A percentile compares a stretch with the other conserved stretches of the same genome.
phyloP scores from a whole-genome alignment of 1,140 invertebrate species.

The Platyscapa corneri region DNA sequence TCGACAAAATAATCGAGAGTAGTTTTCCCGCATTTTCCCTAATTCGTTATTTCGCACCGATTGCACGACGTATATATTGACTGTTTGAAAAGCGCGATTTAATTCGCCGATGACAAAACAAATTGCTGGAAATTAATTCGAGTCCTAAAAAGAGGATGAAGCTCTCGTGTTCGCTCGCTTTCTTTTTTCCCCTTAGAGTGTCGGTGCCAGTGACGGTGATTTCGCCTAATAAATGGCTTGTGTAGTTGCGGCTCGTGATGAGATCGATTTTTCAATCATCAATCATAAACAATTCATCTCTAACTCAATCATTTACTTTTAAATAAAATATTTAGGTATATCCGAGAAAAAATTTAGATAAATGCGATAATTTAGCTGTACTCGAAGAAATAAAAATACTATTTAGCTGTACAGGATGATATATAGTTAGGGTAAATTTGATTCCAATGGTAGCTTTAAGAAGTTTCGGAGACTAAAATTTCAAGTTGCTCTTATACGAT shows the following conservation, averaged over 20 bases:
- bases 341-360: too few relatives aligned
- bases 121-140: slow-evolving; percentile 46
- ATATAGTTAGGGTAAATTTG: background rate
- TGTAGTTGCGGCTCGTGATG: background rate
- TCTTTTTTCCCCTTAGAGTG: background rate
- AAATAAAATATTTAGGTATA: too few relatives aligned
- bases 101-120: slow-evolving; percentile 6
- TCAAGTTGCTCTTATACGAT: background rate
- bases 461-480: too few relatives aligned
- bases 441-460: background rate
- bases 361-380: too few relatives aligned
- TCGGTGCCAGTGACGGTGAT: background rate
- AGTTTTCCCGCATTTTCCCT: background rate
- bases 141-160: slow-evolving; percentile 10
- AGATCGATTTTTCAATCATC: too few relatives aligned
- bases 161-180: slow-evolving; percentile 1
- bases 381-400: too few relatives aligned
- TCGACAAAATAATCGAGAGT: background rate
- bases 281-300: too few relatives aligned
- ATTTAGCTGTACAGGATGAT: background rate
- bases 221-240: background rate
- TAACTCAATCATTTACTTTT: too few relatives aligned
- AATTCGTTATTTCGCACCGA: background rate
- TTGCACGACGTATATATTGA: background rate
- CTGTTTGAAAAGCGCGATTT: slow-evolving; percentile 36